Evolutionary conservation across 2,888 invertebrate species (phyloP), one percentile per base, ranked within the genome.

Genomic region (Leptopilina myrica): DNA sequence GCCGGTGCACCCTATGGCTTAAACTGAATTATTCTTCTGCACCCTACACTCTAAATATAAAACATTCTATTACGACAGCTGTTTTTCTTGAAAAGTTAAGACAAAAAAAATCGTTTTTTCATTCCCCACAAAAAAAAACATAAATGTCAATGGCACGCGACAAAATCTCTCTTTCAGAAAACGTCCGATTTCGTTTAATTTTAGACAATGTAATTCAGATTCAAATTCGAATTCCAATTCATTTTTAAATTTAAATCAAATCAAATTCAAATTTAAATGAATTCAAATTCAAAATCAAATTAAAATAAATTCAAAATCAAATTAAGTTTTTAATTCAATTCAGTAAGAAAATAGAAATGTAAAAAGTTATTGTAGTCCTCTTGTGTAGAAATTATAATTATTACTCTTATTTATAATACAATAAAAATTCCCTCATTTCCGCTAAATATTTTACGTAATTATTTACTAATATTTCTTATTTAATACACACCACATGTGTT

Each of bases 11-110:
- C 83, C 79, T 67, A 82, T 84, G 79, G 81, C 84, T 88, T 85
- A 85, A 86, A 87, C 81, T 83, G 84, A 84, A 85, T 86, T 87
- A 86, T 88, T 84, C 86, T 85, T 85, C 84, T 84, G 84, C 84
- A 84, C 85, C 84, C 86, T 80, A 65, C 56, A 59, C 49, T 84
- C 85, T 87, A 85, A 85, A 88, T 87, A 88, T 87, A 88, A 85
- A 84, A 83, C 81, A 80, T 82, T 85, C 85, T 88, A 86, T 85
- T 85, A 83, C 83, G 86, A 86, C 88, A 89, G 88, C 88, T 88
- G 88, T 83, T 76, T 49, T 6, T 12, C 62, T 66, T 76, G 59
- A 40, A 33, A 33, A 26, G 53, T 73, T 40, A 73, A 75, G 76
- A 69, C 76, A 62, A 46, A 56, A 79, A 76, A 49, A 46, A 15